Evolutionary conservation across 2,113 vertebrate species (phyloP).

Genomic region (Rhombomys opimus): DNA sequence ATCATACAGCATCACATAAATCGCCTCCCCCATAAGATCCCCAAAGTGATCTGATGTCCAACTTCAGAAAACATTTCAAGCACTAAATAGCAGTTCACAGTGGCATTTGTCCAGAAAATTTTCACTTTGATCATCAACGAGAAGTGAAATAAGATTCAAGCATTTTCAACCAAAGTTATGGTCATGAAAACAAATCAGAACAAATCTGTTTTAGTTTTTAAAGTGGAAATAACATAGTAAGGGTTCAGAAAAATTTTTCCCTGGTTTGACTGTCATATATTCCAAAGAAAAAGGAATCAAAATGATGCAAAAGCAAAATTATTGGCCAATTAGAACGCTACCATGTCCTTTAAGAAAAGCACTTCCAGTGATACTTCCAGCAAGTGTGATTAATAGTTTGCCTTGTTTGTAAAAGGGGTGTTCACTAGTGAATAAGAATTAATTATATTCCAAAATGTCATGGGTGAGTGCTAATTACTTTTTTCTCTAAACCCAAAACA

Average conservation of each 20-base stretch:
- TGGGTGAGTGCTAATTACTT: background rate
- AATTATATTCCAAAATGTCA: conserved; percentile 6
- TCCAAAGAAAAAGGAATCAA: background rate
- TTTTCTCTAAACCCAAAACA: background rate
- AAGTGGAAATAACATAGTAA: background rate
- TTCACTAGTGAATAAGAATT: background rate
- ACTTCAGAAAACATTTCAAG: background rate
- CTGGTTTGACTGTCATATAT: background rate
- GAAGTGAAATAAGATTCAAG: background rate
- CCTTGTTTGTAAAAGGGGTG: background rate
- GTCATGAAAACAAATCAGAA: background rate
- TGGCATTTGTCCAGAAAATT: background rate
- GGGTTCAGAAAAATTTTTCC: background rate
- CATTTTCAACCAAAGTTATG: background rate
- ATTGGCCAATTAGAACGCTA: background rate
- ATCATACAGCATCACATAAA: background rate
- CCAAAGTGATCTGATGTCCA: background rate
- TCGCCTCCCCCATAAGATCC: background rate
- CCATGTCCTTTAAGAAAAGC: background rate
- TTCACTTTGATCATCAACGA: background rate
- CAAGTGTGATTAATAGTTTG: conserved; percentile 1
- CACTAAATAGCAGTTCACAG: background rate
- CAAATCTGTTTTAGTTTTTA: background rate
- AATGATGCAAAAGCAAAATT: background rate
- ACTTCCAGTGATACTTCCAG: background rate